A percentile compares a stretch with the other conserved stretches of the same genome.
Conservation (phyloP, 2,888 invertebrate species). For the Melangyna quadrimaculata region DNA sequence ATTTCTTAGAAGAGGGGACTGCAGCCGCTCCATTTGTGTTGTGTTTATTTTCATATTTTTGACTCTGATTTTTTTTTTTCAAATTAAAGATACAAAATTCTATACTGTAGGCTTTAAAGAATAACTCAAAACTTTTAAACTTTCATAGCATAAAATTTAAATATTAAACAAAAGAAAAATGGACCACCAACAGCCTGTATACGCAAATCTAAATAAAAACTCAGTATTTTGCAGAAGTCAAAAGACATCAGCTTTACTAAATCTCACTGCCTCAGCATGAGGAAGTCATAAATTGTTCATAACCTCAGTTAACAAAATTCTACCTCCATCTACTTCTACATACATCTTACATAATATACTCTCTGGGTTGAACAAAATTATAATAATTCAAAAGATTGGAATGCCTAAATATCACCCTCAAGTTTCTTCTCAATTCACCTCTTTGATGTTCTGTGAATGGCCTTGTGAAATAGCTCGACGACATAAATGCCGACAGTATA, state of each 20-base stretch:
- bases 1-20: no score
- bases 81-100: no score
- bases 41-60: no score
- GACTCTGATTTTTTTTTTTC: no score
- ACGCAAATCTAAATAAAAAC: slow-evolving; percentile 1
- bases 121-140: background rate
- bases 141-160: background rate
- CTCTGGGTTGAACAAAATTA: background rate
- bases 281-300: slow-evolving; percentile 25
- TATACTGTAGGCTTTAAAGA: no score
- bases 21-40: no score
- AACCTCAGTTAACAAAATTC: slow-evolving; percentile 30
- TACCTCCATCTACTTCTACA: background rate
- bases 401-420: background rate
- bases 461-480: slow-evolving; percentile 49
- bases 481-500: slow-evolving; percentile 40
- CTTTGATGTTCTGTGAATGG: background rate
- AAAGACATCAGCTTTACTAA: slow-evolving; percentile 9
- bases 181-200: slow-evolving; percentile 17
- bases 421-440: slow-evolving; percentile 7
- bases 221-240: background rate
- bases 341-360: no score
- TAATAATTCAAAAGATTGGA: background rate
- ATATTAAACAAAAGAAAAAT: slow-evolving; percentile 16
- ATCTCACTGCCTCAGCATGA: background rate